Base-by-base conservation (phyloP, 2,113 vertebrate species). In the Taxidea taxus region DNA sequence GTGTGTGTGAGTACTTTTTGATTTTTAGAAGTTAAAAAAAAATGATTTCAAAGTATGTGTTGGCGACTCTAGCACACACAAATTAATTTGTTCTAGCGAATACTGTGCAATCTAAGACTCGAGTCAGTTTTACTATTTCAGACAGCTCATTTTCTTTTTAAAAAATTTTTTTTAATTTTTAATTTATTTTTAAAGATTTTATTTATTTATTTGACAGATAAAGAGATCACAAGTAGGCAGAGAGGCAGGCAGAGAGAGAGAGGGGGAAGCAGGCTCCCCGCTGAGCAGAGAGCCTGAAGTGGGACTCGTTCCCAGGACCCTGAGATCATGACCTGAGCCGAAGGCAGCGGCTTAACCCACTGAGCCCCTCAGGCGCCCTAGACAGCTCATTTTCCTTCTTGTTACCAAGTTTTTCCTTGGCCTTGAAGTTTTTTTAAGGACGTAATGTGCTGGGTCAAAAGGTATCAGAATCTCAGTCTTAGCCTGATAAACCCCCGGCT, bases 41-140 rank as follows among this genome's bases (percentile, higher is more conserved):
- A 60, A 54, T 47, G 31, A 54, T 37, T 64, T 86, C 8, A 2
- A 56, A 90, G 37, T 56, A 62, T 84, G 29, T 15, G 49, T 93
- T 87, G 86, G 37, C 60, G 75, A 80, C 56, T 37, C 60, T 44
- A 58, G 21, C 91, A 84, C 68, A 90, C 11, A 74, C 7, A 80
- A 68, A 54, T 90, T 92, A 92, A 94, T 88, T 85, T 81, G 39
- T 34, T 54, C 20, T 44, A 51, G 47, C 4, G 11, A 54, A 49
- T 49, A 51, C 29, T 58, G 31, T 85, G 29, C 6, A 75, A 14
- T 78, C 64, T 87, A 51, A 78, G 29, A 82, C 37, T 78, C n/a
- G 72, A 89, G 37, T 29, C 34, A 86, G 66, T 94, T 86, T 81
- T 70, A 75, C 34, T 62, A 88, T 77, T 93, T 96, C 72, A 75